Evolutionary conservation across 2,113 vertebrate genomes (phyloP), one percentile per base, ranked within the genome.

Genomic region (Haemorhous mexicanus): DNA sequence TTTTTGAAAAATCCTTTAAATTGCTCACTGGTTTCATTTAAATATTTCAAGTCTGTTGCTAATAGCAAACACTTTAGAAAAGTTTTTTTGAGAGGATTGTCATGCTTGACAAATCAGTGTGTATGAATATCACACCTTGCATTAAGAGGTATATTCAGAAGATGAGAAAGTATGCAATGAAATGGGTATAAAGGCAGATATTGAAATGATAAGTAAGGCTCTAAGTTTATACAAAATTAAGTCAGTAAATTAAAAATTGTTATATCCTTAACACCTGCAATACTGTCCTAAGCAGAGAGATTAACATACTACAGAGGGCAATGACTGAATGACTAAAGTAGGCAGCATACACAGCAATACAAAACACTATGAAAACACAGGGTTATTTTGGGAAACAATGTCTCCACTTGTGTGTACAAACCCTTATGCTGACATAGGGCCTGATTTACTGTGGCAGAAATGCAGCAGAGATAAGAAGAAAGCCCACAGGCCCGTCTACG

Each of bases 381-480:
- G 50, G 53, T 55, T 87, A 94, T 85, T 91, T 90, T n/a, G 55
- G 75, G 82, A 94, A 94, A 76, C 32, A 62, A 24, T 64, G 92
- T 83, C 41, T 69, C 46, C 44, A 35, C 43, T 58, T 46, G 9
- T 61, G 20, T 12, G 6, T 84, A 79, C 32, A 79, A 93, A 69
- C 35, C n/a, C 49, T 69, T 76, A 32, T 16, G 39, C 55, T 85
- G 77, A 82, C 37, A 69, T 1, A 50, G 33, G 26, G n/a, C 28
- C 66, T 9, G 33, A 68, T 75, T 58, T 41, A 87, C 20, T 72
- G 49, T 21, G 26, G 49, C 27, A 94, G 87, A 93, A 94, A 63
- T 4, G 11, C 47, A 84, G 68, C 50, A 72, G 58, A 64, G 53
- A 66, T 22, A n/a, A 94, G 69, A 88, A 95, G 43, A 83, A 43